These are phyloP conservation scores for Patella pellucida DNA, from an alignment of 2,888 invertebrate species.

Conservation along the genomic window DNA sequence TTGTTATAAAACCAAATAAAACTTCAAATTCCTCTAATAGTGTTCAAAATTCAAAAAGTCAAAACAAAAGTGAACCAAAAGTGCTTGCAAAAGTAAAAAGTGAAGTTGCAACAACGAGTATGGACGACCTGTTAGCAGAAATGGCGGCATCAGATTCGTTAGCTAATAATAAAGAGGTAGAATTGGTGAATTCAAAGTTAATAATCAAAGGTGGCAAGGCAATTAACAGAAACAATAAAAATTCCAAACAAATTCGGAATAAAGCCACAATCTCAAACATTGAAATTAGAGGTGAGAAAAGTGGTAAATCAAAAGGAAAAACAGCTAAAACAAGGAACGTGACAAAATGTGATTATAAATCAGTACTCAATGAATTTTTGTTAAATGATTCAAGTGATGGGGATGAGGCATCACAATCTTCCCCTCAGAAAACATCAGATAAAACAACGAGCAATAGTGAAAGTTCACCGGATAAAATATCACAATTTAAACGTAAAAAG, in stretches of 20 bases:
- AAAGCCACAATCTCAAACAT: neutral
- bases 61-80: neutral
- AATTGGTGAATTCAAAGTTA: neutral
- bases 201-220: neutral
- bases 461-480: neutral
- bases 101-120: neutral
- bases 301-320: neutral
- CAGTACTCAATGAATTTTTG: constrained; percentile 15
- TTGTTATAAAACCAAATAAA: constrained; percentile 40
- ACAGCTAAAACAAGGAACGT: neutral
- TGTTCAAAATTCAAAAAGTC: no score
- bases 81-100: neutral
- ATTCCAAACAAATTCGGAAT: neutral
- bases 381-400: constrained; percentile 14
- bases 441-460: neutral
- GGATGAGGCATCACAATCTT: neutral
- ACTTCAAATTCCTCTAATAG: constrained; percentile 26
- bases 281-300: neutral
- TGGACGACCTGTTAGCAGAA: constrained; percentile 8
- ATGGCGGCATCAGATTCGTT: constrained; percentile 1
- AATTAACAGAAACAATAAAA: neutral
- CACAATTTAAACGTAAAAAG: neutral
- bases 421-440: neutral
- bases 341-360: neutral
- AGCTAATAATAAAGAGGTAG: neutral